A percentile compares a stretch with the other conserved stretches of the same genome.
Conservation (phyloP, 2,888 invertebrate genomes). For the Cetonia aurata region DNA sequence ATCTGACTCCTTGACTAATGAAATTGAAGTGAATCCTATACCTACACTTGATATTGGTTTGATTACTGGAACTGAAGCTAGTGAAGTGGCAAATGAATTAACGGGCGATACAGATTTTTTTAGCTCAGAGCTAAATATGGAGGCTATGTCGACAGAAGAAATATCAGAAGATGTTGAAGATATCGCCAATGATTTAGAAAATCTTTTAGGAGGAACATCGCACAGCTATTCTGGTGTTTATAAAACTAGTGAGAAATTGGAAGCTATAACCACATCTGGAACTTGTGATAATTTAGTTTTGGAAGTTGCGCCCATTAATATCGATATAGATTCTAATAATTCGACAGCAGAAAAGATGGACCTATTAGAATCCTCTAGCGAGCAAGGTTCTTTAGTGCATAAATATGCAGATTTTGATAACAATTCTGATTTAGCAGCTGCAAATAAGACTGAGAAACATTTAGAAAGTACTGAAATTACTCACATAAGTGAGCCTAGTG, state of each 20-base stretch:
- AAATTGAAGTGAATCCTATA: slow-evolving; percentile 39
- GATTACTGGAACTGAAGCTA: slow-evolving; percentile 25
- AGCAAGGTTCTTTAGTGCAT: not conserved
- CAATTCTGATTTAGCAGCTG: not conserved
- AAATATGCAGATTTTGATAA: not conserved
- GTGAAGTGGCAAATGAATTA: slow-evolving; percentile 48
- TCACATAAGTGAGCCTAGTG: too few relatives aligned
- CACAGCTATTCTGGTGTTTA: slow-evolving; percentile 39
- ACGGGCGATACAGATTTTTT: slow-evolving; percentile 56
- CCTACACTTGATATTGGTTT: slow-evolving; percentile 26
- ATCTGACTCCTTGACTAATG: slow-evolving; percentile 52
- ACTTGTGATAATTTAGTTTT: not conserved
- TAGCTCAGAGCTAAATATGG: slow-evolving; percentile 56
- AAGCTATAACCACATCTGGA: slow-evolving; percentile 14
- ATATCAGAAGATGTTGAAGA: slow-evolving; percentile 65
- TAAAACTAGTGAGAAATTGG: slow-evolving; percentile 4
- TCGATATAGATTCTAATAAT: not conserved
- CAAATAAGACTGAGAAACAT: slow-evolving; percentile 18
- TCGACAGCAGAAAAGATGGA: not conserved
- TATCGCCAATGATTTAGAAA: slow-evolving; percentile 65
- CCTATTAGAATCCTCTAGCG: not conserved
- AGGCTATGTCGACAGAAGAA: slow-evolving; percentile 56
- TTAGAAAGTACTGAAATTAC: slow-evolving; percentile 1
- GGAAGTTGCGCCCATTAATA: not conserved
- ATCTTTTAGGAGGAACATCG: slow-evolving; percentile 59